Base-by-base conservation (phyloP, 2,888 invertebrate species). In the Cephus sareptanus region DNA sequence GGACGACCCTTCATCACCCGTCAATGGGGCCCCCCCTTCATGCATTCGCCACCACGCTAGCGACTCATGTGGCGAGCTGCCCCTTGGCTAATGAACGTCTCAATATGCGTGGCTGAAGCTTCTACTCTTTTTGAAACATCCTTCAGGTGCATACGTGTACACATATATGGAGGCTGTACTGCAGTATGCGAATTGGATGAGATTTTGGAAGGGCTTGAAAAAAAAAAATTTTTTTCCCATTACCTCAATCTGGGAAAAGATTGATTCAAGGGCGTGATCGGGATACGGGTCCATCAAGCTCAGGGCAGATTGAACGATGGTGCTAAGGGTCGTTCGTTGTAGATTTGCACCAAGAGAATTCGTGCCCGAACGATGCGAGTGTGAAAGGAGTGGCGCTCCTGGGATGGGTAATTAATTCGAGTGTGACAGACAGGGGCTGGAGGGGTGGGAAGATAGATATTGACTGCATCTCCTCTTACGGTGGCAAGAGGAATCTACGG, bases 1-100 rank as follows among this genome's bases (percentile, higher is more conserved):
- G 87, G 83, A 85, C 83, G 84, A 86, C 87, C 87, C 89, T 89
- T 88, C 88, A 87, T 88, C 87, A 85, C 85, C 84, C 86, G 85
- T 87, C 87, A 87, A 86, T 88, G 86, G 81, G 74, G n/a, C 34
- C 78, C 79, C 35, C 35, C 74, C 69, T 74, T 71, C 77, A 82
- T 76, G 75, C 34, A 37, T 75, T 73, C 69, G 75, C 75, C 68
- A 75, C 73, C 71, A 75, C 80, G 80, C 80, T 81, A 84, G 81
- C 81, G 83, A 79, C 83, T 86, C 85, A 82, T 83, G 83, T 82
- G 82, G 85, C 82, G 85, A 79, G 75, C 83, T 83, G 73, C 35
- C 56, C 35, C 31, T 77, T 70, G 77, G 79, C 78, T 83, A 82
- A 83, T 82, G 79, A 82, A 83, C 80, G 81, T 83, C 81, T 83